Evolutionary conservation across 2,113 vertebrate genomes (phyloP), one percentile per base, ranked within the genome.

Genomic region (Heloderma charlesbogerti): DNA sequence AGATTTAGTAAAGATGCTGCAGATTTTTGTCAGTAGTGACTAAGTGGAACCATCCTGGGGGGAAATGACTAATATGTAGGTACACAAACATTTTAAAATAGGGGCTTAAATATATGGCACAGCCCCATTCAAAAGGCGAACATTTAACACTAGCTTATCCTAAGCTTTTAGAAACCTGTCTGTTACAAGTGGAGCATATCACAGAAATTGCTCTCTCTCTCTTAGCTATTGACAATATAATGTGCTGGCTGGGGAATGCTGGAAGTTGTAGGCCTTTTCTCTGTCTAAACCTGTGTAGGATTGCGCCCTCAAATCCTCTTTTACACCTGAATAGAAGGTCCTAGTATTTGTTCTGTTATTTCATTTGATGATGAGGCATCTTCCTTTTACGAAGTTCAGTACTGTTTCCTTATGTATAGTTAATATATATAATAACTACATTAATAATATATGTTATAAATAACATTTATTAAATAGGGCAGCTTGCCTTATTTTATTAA

Each of bases 231-330:
- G 89, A 34, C 37, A 5, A 87, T 6, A 5, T 80, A 93, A 81
- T 89, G 92, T 86, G 90, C 92, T 80, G 90, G 94, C 91, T 96
- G 94, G 86, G 82, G 93, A 90, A 34, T 95, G 90, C n/a, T n/a
- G n/a, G n/a, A n/a, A n/a, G n/a, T n/a, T n/a, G n/a, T n/a, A n/a
- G n/a, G n/a, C n/a, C n/a, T n/a, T n/a, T n/a, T n/a, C n/a, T n/a
- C n/a, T n/a, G n/a, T n/a, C n/a, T n/a, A n/a, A n/a, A n/a, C n/a
- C n/a, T n/a, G n/a, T n/a, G n/a, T n/a, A n/a, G n/a, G n/a, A n/a
- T n/a, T n/a, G n/a, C n/a, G n/a, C n/a, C n/a, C n/a, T 95, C 90
- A 95, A 95, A 92, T 91, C 29, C 0, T 95, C 89, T 95, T 84
- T 95, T 84, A 48, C 81, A 91, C 94, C 94, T 94, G 83, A 92